Evolutionary conservation across 2,113 vertebrate species (phyloP), one percentile per base, ranked within the genome.

Genomic region (Syngnathus floridae): DNA sequence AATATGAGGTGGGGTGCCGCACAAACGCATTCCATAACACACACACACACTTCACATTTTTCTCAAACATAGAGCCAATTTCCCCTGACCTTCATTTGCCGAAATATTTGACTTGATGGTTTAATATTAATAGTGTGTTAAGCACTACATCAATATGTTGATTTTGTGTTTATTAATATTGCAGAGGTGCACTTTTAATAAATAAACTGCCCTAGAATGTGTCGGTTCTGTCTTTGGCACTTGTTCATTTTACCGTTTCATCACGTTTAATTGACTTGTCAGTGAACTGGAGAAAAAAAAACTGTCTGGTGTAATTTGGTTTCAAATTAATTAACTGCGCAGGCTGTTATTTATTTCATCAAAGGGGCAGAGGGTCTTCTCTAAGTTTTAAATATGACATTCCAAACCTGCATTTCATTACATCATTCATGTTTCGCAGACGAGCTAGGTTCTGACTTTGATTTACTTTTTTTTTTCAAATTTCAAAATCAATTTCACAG

Each of bases 311-410:
- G 5, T 21, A 62, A 63, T 65, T 38, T 66, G 49, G 31, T 64
- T 66, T 72, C 55, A 64, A 68, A 71, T 72, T 72, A 81, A 83
- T 81, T 62, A 81, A 70, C 62, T 68, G 13, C 54, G 21, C 26
- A 16, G 62, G 43, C 22, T 36, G 52, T 66, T 55, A 60, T 75
- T 74, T 67, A 69, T 64, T 46, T 61, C 60, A 63, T 75, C 61
- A 51, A 9, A 66, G 57, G 54, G 62, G 66, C 51, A 55, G 65
- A 22, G 49, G 49, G 57, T 48, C 64, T 16, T 66, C 66, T 48
- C 21, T 5, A 9, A 4, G 14, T 70, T 58, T 57, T 10, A 55
- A 49, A 37, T 49, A 62, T 70, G 7, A 55, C 16, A 68, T 57
- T 22, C 51, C 21, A 54, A 54, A 35, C 26, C 17, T 41, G 1